Evolutionary conservation across 2,797 vertebrate species (phyloP).

Genomic region (Tragelaphus oryx): DNA sequence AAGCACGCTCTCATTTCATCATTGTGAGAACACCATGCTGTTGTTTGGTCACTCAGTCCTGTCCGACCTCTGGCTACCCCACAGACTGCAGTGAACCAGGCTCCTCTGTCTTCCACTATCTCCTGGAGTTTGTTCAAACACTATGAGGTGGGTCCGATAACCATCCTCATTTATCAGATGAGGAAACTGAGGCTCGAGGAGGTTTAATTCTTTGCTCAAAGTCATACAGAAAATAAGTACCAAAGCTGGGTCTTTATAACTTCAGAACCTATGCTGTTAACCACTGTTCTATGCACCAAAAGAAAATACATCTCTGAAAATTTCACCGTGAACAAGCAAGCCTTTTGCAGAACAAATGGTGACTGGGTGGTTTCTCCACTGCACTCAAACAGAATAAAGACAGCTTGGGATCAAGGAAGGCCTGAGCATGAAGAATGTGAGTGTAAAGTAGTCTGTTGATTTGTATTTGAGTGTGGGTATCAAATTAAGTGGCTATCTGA

Average conservation of each 20-base stretch:
- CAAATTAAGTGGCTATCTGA: not conserved
- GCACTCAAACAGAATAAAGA: not conserved
- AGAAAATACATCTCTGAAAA: not conserved
- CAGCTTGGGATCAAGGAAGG: not conserved
- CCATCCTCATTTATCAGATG: constrained; percentile 12
- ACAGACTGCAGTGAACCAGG: not conserved
- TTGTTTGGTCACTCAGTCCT: not conserved
- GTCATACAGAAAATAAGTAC: not conserved
- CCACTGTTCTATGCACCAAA: not conserved
- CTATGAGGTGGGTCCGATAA: not conserved
- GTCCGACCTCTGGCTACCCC: not conserved
- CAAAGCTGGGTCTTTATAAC: not conserved
- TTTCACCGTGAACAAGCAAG: not conserved
- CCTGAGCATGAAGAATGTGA: not conserved
- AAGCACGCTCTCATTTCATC: not conserved
- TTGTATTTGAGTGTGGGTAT: not conserved
- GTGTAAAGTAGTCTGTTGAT: not conserved
- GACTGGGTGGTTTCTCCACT: not conserved
- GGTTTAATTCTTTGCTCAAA: constrained; percentile 18
- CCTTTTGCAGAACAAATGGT: not conserved
- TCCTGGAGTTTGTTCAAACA: not conserved
- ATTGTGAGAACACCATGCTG: not conserved
- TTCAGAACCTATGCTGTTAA: not conserved
- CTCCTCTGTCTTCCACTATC: not conserved
- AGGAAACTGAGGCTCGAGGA: not conserved